phyloP scores from a whole-genome alignment of 2,888 invertebrate species.

The Troides aeacus region DNA sequence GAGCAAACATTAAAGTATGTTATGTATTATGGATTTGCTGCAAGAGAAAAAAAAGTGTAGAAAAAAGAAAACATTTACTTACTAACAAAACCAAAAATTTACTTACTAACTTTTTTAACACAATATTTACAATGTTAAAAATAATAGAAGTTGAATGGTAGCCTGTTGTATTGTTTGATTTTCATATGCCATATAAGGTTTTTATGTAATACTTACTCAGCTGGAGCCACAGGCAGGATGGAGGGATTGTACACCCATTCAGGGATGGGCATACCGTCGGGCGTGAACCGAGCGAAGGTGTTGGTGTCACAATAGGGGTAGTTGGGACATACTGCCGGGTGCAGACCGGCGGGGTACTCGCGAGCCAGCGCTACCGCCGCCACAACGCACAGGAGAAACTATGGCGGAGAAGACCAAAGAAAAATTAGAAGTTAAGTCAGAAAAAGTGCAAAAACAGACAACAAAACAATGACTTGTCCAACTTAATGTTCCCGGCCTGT shows the following conservation, averaged over 20 bases:
- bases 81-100: too few relatives aligned
- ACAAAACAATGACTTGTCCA: too few relatives aligned
- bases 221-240: slow-evolving; percentile 53
- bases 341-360: slow-evolving; percentile 79
- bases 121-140: too few relatives aligned
- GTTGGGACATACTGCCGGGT: slow-evolving; percentile 80
- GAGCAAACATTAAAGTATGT: too few relatives aligned
- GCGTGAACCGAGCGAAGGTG: slow-evolving; percentile 67
- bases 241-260: slow-evolving; percentile 67
- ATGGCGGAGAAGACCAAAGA: slow-evolving; percentile 24
- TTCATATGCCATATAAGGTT: neutral
- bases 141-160: neutral
- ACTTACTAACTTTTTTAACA: too few relatives aligned
- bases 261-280: slow-evolving; percentile 69
- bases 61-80: too few relatives aligned
- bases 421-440: neutral
- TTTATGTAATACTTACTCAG: slow-evolving; percentile 44
- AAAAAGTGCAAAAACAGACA: neutral
- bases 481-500: too few relatives aligned
- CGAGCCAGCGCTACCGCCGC: slow-evolving; percentile 66
- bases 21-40: too few relatives aligned
- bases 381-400: slow-evolving; percentile 69
- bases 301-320: slow-evolving; percentile 77
- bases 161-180: neutral
- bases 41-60: too few relatives aligned